These are phyloP conservation scores for Xerus rutilus DNA, from an alignment of 2,797 vertebrate genomes.

Conservation along the genomic window DNA sequence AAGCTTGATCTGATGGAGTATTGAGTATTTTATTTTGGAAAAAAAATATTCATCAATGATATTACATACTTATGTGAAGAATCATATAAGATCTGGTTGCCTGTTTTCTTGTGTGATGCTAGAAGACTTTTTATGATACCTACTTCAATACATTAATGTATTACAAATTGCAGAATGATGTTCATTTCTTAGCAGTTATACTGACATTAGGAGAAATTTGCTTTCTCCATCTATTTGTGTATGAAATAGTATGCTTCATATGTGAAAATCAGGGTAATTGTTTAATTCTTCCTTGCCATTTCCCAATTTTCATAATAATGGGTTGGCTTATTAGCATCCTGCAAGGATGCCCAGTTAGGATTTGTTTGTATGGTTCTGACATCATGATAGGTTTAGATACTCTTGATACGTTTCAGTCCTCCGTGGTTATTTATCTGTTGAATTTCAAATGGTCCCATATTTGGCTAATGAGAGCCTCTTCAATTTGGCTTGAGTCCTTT, in stretches of 20 bases:
- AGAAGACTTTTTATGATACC: background rate
- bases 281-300: background rate
- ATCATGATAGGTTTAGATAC: background rate
- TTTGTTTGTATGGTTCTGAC: background rate
- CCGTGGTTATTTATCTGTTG: background rate
- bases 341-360: background rate
- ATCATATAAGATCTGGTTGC: background rate
- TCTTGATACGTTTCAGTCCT: background rate
- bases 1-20: background rate
- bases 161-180: slow-evolving; percentile 6
- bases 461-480: background rate
- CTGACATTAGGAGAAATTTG: background rate
- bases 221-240: background rate
- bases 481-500: background rate
- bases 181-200: background rate
- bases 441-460: background rate
- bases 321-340: background rate
- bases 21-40: background rate
- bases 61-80: slow-evolving; percentile 2
- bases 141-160: background rate
- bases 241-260: background rate
- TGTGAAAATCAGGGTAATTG: background rate
- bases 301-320: background rate
- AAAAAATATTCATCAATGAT: background rate
- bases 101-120: background rate